Percentiles rank a stretch among this genome's conserved stretches.
These are phyloP conservation scores for Tuta absoluta DNA, from an alignment of 2,888 invertebrate genomes.

Conservation along the genomic window DNA sequence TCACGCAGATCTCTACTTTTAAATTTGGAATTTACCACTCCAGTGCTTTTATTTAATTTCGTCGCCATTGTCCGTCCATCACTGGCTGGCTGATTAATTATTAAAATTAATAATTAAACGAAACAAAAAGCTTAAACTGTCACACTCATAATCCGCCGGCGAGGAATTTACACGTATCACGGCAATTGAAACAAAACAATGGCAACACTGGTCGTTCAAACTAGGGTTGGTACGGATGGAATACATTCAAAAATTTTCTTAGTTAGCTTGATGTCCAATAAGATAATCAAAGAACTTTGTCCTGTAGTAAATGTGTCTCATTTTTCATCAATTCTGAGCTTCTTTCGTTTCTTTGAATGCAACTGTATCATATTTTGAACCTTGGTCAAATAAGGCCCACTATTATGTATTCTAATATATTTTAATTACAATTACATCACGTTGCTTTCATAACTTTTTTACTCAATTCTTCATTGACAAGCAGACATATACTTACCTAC, in stretches of 20 bases:
- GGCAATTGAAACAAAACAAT: constrained; percentile 49
- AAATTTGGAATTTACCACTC: constrained; percentile 14
- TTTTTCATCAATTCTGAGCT: too few relatives aligned
- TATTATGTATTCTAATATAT: too few relatives aligned
- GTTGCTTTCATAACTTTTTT: too few relatives aligned
- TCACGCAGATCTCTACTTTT: constrained; percentile 32
- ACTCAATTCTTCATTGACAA: too few relatives aligned
- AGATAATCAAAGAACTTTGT: background rate
- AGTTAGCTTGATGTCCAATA: background rate
- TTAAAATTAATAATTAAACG: constrained; percentile 23
- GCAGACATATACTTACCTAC: too few relatives aligned
- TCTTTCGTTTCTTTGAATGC: too few relatives aligned
- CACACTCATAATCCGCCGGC: constrained; percentile 26
- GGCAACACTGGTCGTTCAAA: constrained; percentile 40
- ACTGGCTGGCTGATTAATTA: constrained; percentile 16
- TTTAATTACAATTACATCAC: too few relatives aligned
- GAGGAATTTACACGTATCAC: constrained; percentile 38
- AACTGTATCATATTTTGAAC: too few relatives aligned
- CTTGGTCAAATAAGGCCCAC: too few relatives aligned
- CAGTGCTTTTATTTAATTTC: constrained; percentile 15
- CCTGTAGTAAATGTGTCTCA: too few relatives aligned
- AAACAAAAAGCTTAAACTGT: constrained; percentile 27
- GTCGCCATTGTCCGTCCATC: constrained; percentile 14
- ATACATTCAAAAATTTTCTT: background rate
- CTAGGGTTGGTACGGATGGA: constrained; percentile 7